Percentiles rank a stretch among this genome's conserved stretches.
phyloP scores from a whole-genome alignment of 1,140 invertebrate species.

The Atopsyche davidsoni region DNA sequence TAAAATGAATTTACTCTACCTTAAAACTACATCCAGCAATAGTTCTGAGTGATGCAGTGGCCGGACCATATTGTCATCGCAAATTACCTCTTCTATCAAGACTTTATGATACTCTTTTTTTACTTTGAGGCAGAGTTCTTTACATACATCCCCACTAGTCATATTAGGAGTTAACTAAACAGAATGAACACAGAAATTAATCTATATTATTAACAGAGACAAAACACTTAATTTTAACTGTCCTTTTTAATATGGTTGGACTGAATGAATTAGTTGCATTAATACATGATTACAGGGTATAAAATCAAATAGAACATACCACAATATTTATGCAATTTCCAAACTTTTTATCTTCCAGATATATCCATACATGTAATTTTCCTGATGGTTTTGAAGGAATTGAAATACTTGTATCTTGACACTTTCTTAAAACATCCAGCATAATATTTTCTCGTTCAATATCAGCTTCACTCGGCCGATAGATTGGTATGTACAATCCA shows the following conservation, averaged over 20 bases:
- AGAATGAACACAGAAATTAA: slow-evolving; percentile 14
- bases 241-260: not conserved
- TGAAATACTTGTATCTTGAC: slow-evolving; percentile 51
- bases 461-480: slow-evolving; percentile 47
- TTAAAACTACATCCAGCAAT: slow-evolving; percentile 58
- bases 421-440: slow-evolving; percentile 60
- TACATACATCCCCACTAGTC: slow-evolving; percentile 66
- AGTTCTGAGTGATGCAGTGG: slow-evolving; percentile 74
- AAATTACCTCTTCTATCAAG: slow-evolving; percentile 69
- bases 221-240: not conserved
- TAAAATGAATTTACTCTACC: slow-evolving; percentile 39
- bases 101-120: slow-evolving; percentile 57
- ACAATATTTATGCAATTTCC: slow-evolving; percentile 57
- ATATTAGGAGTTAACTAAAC: slow-evolving; percentile 69
- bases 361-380: slow-evolving; percentile 76
- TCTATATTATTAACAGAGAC: not conserved
- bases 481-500: slow-evolving; percentile 46
- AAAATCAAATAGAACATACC: slow-evolving; percentile 42
- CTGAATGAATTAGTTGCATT: not conserved
- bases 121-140: slow-evolving; percentile 59
- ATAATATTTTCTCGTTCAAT: slow-evolving; percentile 63
- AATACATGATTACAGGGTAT: slow-evolving; percentile 4
- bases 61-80: slow-evolving; percentile 62
- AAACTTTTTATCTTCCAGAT: slow-evolving; percentile 49
- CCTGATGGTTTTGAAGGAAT: slow-evolving; percentile 62